phyloP scores from a whole-genome alignment of 2,797 vertebrate genomes.

The Halcyon badia region DNA sequence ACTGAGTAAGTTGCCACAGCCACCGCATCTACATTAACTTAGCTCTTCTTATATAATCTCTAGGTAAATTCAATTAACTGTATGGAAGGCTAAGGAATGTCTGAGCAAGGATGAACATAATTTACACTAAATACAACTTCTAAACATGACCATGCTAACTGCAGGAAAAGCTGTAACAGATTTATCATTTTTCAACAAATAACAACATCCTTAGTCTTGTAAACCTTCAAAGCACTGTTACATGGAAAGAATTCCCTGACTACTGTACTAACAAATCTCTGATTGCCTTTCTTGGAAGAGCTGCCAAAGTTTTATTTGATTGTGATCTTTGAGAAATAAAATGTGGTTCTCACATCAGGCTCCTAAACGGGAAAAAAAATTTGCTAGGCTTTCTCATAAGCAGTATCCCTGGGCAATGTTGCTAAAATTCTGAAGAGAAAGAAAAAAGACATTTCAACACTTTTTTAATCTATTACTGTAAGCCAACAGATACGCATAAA shows the following conservation, averaged over 20 bases:
- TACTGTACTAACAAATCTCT: neutral
- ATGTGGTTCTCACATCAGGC: neutral
- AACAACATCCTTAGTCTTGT: neutral
- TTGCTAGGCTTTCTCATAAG: neutral
- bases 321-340: slow-evolving; percentile 46
- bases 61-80: neutral
- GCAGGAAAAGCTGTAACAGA: neutral
- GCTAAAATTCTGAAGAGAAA: slow-evolving; percentile 34
- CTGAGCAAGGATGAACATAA: neutral
- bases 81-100: neutral
- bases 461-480: neutral
- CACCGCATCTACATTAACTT: neutral
- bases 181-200: neutral
- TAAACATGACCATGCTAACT: neutral
- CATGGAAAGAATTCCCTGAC: neutral
- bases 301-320: slow-evolving; percentile 20
- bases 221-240: neutral
- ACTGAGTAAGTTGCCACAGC: neutral
- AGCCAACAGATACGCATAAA: neutral
- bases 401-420: neutral
- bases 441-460: neutral
- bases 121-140: neutral
- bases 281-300: neutral
- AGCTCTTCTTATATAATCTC: neutral
- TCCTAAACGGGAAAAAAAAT: neutral